Evolutionary conservation across 2,113 vertebrate genomes (phyloP).

Genomic region (Osmerus eperlanus): DNA sequence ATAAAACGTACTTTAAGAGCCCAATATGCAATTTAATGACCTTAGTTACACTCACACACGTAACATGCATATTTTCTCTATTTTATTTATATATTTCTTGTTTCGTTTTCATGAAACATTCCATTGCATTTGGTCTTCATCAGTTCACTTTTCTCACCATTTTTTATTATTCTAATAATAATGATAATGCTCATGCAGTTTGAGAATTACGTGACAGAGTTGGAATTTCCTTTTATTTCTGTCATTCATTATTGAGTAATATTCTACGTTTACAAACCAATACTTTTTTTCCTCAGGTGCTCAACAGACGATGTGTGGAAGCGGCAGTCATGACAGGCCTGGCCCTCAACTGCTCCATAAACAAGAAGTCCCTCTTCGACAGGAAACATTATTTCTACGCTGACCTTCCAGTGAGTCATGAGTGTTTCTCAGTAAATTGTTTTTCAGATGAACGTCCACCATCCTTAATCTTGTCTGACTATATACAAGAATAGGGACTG

Average conservation of each 20-base stretch:
- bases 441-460: too few relatives aligned
- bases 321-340: conserved; percentile 93
- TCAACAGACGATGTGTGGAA: conserved; percentile 94
- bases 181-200: too few relatives aligned
- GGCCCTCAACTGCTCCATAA: conserved; percentile 89
- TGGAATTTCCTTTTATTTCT: too few relatives aligned
- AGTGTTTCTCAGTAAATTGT: background rate
- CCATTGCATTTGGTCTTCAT: too few relatives aligned
- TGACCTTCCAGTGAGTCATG: conserved; percentile 90
- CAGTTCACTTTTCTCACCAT: background rate
- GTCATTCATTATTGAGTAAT: background rate
- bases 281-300: conserved; percentile 70
- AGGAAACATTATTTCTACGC: conserved; percentile 99
- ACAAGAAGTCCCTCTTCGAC: conserved; percentile 94
- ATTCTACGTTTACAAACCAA: background rate
- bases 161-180: background rate
- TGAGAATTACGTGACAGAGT: too few relatives aligned
- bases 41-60: too few relatives aligned
- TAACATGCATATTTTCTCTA: too few relatives aligned
- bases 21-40: too few relatives aligned
- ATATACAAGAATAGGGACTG: too few relatives aligned
- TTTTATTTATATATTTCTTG: background rate
- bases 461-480: too few relatives aligned
- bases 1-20: too few relatives aligned
- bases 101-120: too few relatives aligned